These are phyloP conservation scores for Scrobipalpa atriplicella DNA, from an alignment of 2,888 invertebrate genomes.

Conservation along the genomic window DNA sequence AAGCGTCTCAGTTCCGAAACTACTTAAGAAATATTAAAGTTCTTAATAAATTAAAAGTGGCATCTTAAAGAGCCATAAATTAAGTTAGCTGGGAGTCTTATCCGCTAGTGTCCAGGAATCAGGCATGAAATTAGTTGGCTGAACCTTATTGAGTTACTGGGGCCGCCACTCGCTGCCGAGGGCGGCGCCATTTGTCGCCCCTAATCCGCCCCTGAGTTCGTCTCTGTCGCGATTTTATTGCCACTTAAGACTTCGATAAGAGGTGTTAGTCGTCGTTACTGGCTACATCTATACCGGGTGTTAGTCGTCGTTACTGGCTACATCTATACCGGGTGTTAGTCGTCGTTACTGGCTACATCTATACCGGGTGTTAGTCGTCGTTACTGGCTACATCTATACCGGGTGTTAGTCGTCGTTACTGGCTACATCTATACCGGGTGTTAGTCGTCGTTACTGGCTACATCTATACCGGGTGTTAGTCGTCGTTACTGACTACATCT, in stretches of 20 bases:
- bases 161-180: neutral
- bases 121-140: conserved; percentile 30
- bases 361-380: no score
- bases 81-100: conserved; percentile 24
- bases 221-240: conserved; percentile 28
- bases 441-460: no score
- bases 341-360: no score
- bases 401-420: no score
- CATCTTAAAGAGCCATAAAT: conserved; percentile 25
- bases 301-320: no score
- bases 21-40: conserved; percentile 21
- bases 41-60: conserved; percentile 28
- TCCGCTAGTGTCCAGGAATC: conserved; percentile 31
- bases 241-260: conserved; percentile 27
- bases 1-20: neutral
- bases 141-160: conserved; percentile 33
- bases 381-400: no score
- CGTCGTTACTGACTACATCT: no score
- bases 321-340: no score
- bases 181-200: conserved; percentile 24
- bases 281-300: no score
- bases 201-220: conserved; percentile 24
- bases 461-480: no score
- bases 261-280: conserved; percentile 25
- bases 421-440: no score